Evolutionary conservation across 2,888 invertebrate genomes (phyloP).

Genomic region (Phaedon cochleariae): DNA sequence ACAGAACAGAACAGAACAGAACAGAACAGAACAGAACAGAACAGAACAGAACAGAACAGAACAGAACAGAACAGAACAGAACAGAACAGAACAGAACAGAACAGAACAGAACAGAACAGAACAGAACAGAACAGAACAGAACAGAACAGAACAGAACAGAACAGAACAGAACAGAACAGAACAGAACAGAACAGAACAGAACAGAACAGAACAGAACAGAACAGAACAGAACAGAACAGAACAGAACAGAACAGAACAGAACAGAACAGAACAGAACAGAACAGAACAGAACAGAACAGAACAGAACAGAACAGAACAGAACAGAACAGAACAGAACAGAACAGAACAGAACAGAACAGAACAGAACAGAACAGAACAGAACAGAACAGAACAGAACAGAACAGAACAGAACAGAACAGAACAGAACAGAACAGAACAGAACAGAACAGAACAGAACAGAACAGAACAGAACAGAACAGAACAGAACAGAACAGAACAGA

Average conservation of each 20-base stretch:
- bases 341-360: constrained; percentile 18
- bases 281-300: constrained; percentile 13
- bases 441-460: constrained; percentile 15
- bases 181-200: constrained; percentile 13
- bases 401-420: constrained; percentile 18
- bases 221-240: constrained; percentile 9
- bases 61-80: constrained; percentile 22
- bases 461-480: constrained; percentile 6
- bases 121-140: constrained; percentile 16
- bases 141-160: constrained; percentile 12
- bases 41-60: constrained; percentile 21
- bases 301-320: constrained; percentile 18
- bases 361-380: constrained; percentile 5
- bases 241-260: constrained; percentile 8
- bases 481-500: constrained; percentile 16
- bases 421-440: constrained; percentile 16
- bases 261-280: constrained; percentile 7
- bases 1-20: constrained; percentile 22
- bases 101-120: constrained; percentile 19
- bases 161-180: constrained; percentile 14
- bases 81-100: constrained; percentile 21
- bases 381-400: constrained; percentile 6
- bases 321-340: constrained; percentile 18
- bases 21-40: constrained; percentile 16
- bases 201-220: constrained; percentile 10